Conservation (phyloP, 2,113 vertebrate species). For the Hypocryptadius cinnamomeus region DNA sequence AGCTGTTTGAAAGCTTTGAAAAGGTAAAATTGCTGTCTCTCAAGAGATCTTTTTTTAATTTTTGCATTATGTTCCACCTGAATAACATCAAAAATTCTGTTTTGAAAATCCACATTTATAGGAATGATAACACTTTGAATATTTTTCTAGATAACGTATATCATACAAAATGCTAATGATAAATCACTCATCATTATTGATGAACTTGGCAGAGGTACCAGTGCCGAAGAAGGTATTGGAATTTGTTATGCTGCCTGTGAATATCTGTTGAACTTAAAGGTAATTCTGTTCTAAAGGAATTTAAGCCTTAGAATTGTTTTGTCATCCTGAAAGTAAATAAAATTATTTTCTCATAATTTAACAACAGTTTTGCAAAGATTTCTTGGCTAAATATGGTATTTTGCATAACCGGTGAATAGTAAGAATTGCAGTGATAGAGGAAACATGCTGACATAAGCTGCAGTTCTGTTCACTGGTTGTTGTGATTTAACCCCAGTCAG, state of each 20-base stretch:
- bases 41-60: neutral
- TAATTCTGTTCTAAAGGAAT: conserved; percentile 55
- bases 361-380: neutral
- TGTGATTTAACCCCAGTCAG: neutral
- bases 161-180: conserved; percentile 89
- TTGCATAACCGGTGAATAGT: neutral
- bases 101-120: neutral
- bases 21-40: neutral
- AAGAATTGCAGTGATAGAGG: neutral
- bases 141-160: conserved; percentile 85
- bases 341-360: neutral
- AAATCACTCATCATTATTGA: conserved; percentile 93
- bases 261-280: conserved; percentile 88
- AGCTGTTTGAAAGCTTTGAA: neutral
- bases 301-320: neutral
- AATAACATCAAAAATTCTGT: neutral
- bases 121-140: conserved; percentile 13
- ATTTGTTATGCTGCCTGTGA: conserved; percentile 92
- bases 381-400: neutral
- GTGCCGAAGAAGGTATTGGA: conserved; percentile 91
- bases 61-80: neutral
- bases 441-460: neutral
- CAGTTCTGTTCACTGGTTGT: neutral
- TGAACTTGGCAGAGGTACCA: conserved; percentile 93
- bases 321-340: neutral